These are phyloP conservation scores for Ruditapes philippinarum DNA, from an alignment of 1,140 invertebrate species.

Conservation along the genomic window DNA sequence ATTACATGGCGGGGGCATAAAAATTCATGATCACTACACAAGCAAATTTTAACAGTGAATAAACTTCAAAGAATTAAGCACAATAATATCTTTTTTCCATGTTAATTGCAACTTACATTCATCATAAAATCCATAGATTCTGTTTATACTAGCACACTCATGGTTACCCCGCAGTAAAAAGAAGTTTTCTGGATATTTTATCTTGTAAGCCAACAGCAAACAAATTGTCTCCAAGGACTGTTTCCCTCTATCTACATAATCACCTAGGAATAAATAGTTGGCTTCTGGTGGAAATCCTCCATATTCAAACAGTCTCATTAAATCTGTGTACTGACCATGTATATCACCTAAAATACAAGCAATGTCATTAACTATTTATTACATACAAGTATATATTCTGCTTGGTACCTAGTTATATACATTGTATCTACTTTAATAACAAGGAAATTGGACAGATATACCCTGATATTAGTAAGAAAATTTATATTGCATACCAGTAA, in stretches of 20 bases:
- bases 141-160: slow-evolving; percentile 90
- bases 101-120: slow-evolving; percentile 86
- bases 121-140: slow-evolving; percentile 89
- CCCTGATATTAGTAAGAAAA: no score
- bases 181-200: slow-evolving; percentile 89
- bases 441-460: no score
- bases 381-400: no score
- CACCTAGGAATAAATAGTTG: slow-evolving; percentile 88
- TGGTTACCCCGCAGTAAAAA: slow-evolving; percentile 91
- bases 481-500: no score
- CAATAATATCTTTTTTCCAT: no score
- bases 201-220: slow-evolving; percentile 86
- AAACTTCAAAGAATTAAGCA: background rate
- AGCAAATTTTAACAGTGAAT: background rate
- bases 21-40: background rate
- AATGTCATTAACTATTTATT: no score
- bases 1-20: no score
- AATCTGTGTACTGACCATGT: slow-evolving; percentile 89
- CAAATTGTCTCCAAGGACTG: slow-evolving; percentile 89
- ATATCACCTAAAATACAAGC: slow-evolving; percentile 88
- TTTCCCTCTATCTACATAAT: slow-evolving; percentile 89
- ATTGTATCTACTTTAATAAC: no score
- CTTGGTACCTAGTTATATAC: no score
- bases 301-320: slow-evolving; percentile 88
- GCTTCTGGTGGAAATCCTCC: slow-evolving; percentile 89